Evolutionary conservation across 2,888 invertebrate genomes (phyloP).

Genomic region (Heliconius aoede): DNA sequence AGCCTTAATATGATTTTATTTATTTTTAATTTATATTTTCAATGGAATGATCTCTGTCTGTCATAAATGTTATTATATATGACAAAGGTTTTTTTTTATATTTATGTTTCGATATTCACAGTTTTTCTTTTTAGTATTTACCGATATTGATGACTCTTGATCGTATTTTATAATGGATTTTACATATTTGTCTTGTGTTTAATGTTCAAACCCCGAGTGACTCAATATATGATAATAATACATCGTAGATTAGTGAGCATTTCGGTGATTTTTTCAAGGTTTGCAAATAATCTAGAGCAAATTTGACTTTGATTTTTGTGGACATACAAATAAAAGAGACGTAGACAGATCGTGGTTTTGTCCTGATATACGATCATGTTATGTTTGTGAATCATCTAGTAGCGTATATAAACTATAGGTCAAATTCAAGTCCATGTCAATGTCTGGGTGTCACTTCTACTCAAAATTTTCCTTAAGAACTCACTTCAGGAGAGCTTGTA

Average conservation of each 20-base stretch:
- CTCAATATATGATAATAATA: neutral
- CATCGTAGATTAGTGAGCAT: neutral
- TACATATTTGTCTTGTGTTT: neutral
- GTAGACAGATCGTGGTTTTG: neutral
- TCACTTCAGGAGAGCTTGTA: no score
- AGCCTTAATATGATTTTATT: neutral
- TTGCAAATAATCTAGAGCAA: slow-evolving; percentile 5
- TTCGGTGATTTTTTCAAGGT: neutral
- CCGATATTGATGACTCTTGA: no score
- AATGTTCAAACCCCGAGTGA: neutral
- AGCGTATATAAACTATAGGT: no score
- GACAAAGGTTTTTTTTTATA: neutral
- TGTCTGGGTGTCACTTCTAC: no score
- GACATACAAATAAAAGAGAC: neutral
- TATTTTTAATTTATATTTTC: neutral
- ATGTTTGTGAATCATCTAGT: neutral
- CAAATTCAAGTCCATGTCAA: no score
- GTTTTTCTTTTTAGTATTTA: neutral
- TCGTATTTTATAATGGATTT: neutral
- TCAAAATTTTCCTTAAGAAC: no score
- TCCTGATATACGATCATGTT: neutral
- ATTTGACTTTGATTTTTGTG: neutral
- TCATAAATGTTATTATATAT: neutral
- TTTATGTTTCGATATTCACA: neutral
- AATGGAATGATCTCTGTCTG: no score